A percentile compares a stretch with the other conserved stretches of the same genome.
phyloP scores from a whole-genome alignment of 92 coral and sea anemone genomes.

The Actinostola sp. region DNA sequence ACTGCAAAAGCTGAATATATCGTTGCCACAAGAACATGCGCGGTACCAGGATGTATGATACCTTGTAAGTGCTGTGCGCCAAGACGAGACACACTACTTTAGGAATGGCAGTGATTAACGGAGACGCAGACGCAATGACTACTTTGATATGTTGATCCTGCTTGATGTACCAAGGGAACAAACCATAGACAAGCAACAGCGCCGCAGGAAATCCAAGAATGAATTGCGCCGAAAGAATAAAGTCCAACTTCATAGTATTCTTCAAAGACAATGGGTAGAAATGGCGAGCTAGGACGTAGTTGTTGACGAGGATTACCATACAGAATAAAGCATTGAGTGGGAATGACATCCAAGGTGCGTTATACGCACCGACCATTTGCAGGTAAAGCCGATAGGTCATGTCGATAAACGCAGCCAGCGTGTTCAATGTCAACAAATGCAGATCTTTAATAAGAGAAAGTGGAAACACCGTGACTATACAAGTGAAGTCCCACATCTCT shows the following conservation, averaged over 20 bases:
- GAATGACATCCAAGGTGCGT: constrained; percentile 62
- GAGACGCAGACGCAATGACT: constrained; percentile 39
- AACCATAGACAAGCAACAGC: constrained; percentile 47
- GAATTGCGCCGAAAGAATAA: constrained; percentile 56
- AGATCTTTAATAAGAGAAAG: constrained; percentile 49
- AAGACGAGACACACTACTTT: constrained; percentile 50
- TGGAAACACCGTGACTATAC: constrained; percentile 57
- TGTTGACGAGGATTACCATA: constrained; percentile 39
- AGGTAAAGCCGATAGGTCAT: constrained; percentile 49
- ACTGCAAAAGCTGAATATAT: constrained; percentile 47
- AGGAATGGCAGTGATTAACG: constrained; percentile 54
- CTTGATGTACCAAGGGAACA: constrained; percentile 54
- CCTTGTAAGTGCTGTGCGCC: constrained; percentile 53
- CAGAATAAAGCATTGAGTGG: constrained; percentile 56
- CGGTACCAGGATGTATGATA: constrained; percentile 59
- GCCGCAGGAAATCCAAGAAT: constrained; percentile 52
- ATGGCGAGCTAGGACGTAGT: constrained; percentile 48
- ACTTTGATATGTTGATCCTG: constrained; percentile 29
- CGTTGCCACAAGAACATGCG: constrained; percentile 38
- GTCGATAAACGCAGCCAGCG: constrained; percentile 67
- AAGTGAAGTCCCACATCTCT: constrained; percentile 54
- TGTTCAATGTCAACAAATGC: constrained; percentile 53
- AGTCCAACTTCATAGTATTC: constrained; percentile 28
- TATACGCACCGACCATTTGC: constrained; percentile 62
- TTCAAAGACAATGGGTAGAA: constrained; percentile 7